These are phyloP conservation scores for Taeniopygia guttata DNA, from an alignment of 2,797 vertebrate species.

Conservation along the genomic window DNA sequence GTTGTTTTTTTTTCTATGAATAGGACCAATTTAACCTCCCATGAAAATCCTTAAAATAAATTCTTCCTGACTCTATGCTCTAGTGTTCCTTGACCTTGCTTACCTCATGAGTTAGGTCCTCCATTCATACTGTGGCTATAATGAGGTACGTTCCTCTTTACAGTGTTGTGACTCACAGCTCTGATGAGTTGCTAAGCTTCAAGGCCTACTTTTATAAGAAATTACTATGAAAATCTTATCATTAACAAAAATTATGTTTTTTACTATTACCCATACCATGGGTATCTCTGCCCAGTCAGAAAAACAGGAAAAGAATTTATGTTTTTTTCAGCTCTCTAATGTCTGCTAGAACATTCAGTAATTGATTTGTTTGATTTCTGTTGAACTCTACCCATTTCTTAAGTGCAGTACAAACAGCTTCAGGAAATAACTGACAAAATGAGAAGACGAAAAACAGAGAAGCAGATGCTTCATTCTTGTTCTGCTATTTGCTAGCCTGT, in stretches of 20 bases:
- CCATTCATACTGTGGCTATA: background rate
- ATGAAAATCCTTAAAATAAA: background rate
- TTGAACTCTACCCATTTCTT: background rate
- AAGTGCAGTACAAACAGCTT: background rate
- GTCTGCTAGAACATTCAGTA: background rate
- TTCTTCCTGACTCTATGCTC: background rate
- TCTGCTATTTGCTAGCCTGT: constrained; percentile 16
- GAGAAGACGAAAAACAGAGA: constrained; percentile 19
- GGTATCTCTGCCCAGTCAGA: background rate
- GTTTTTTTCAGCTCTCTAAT: background rate
- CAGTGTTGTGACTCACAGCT: background rate
- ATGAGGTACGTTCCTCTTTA: background rate
- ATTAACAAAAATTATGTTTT: background rate
- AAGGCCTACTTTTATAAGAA: background rate
- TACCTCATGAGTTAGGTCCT: background rate
- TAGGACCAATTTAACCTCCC: background rate
- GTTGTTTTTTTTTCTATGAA: background rate
- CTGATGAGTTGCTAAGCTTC: background rate
- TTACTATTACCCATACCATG: too few relatives aligned
- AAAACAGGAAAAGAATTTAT: background rate
- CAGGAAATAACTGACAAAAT: constrained; percentile 4
- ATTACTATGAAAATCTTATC: background rate
- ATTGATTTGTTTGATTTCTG: background rate
- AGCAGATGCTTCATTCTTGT: constrained; percentile 31
- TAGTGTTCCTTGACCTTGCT: background rate